phyloP scores from a whole-genome alignment of 2,113 vertebrate species.

The Cyanoliseus patagonus region DNA sequence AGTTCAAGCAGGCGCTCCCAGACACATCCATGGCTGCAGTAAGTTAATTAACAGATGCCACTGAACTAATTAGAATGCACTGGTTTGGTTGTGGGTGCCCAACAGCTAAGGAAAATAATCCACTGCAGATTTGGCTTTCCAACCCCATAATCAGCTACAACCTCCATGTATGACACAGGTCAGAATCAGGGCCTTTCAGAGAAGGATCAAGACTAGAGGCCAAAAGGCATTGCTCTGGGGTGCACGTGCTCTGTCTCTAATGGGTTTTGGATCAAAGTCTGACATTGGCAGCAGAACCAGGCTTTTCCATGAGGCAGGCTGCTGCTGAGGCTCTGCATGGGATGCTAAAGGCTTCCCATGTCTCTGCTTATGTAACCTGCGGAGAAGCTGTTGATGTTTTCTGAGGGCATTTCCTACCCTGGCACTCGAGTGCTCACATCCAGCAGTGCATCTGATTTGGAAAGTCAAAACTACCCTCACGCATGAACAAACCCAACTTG shows the following conservation, averaged over 20 bases:
- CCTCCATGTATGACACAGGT: background rate
- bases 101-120: slow-evolving; percentile 8
- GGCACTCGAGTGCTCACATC: background rate
- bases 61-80: background rate
- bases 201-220: background rate
- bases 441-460: background rate
- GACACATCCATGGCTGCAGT: background rate
- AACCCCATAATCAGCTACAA: background rate
- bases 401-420: background rate
- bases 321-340: background rate
- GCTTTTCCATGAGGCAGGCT: background rate
- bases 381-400: background rate
- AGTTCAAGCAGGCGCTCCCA: background rate
- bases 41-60: background rate
- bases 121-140: background rate
- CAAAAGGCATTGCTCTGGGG: background rate
- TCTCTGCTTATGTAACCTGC: background rate
- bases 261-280: background rate
- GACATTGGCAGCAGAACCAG: background rate
- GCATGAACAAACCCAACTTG: background rate
- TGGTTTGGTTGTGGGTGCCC: background rate
- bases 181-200: background rate
- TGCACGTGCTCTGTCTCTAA: background rate
- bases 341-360: background rate
- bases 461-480: background rate